A percentile compares a stretch with the other conserved stretches of the same genome.
These are phyloP conservation scores for Syrphus vitripennis DNA, from an alignment of 2,888 invertebrate genomes.

Conservation along the genomic window DNA sequence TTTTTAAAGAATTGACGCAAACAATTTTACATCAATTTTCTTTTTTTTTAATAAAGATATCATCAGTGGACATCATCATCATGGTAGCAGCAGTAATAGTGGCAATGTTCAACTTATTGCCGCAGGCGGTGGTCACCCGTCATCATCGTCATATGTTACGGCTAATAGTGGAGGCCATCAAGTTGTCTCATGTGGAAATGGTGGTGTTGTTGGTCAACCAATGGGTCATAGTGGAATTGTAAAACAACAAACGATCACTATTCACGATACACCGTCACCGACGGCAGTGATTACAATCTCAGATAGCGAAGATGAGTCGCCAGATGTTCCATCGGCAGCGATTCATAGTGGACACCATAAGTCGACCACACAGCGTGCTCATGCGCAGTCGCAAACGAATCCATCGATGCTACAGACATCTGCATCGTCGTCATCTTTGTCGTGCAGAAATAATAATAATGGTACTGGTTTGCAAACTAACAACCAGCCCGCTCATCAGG, in stretches of 20 bases:
- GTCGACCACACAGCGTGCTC: conserved; percentile 76
- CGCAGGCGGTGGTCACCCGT: conserved; percentile 71
- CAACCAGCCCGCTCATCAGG: conserved; percentile 73
- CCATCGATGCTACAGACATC: conserved; percentile 77
- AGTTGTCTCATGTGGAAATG: conserved; percentile 64
- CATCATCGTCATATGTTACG: conserved; percentile 73
- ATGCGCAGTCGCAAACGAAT: conserved; percentile 80
- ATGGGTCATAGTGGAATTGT: conserved; percentile 75
- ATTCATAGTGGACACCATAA: conserved; percentile 72
- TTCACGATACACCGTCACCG: conserved; percentile 97
- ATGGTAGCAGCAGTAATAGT: conserved; percentile 72
- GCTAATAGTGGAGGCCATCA: conserved; percentile 73
- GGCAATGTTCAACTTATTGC: conserved; percentile 72
- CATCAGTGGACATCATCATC: conserved; percentile 67
- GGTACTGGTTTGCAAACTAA: conserved; percentile 72
- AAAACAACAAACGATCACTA: conserved; percentile 92
- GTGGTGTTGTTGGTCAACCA: conserved; percentile 73
- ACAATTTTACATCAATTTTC: not conserved
- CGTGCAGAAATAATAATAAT: conserved; percentile 75
- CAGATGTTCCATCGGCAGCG: conserved; percentile 76
- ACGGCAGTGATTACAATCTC: conserved; percentile 97
- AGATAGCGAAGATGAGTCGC: conserved; percentile 95
- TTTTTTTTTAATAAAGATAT: conserved; percentile 35
- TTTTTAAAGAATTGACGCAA: not conserved
- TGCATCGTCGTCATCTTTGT: conserved; percentile 74